Percentiles rank a stretch among this genome's conserved stretches.
These are phyloP conservation scores for Aleiodes leptofemur DNA, from an alignment of 2,888 invertebrate genomes.

Conservation along the genomic window DNA sequence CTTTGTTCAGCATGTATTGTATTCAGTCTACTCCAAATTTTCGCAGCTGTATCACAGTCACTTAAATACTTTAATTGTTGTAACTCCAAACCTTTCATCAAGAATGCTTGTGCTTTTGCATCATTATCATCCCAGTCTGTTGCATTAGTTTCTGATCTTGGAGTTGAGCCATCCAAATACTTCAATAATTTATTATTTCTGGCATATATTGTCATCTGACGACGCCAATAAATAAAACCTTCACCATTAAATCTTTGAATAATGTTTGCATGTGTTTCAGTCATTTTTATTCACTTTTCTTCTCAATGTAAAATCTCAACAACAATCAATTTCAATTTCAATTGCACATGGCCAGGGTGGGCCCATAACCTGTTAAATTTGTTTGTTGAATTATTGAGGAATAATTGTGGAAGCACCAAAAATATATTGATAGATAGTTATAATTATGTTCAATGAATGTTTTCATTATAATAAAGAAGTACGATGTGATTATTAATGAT, in stretches of 20 bases:
- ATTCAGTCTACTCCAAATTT: constrained; percentile 36
- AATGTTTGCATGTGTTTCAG: no score
- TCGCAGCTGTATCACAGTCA: constrained; percentile 41
- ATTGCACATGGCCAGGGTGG: no score
- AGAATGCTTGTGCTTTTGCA: constrained; percentile 45
- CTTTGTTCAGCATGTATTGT: constrained; percentile 35
- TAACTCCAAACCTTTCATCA: constrained; percentile 50
- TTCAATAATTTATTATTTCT: constrained; percentile 1
- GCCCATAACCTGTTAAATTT: no score
- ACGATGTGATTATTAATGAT: no score
- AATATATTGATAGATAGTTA: no score
- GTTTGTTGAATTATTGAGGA: no score
- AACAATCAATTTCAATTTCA: no score
- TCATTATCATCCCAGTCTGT: constrained; percentile 44
- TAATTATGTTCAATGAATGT: no score
- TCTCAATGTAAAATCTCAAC: no score
- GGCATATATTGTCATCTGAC: neutral
- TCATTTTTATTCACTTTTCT: no score
- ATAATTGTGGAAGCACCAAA: no score
- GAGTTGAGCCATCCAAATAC: neutral
- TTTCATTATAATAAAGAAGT: no score
- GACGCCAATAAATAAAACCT: neutral
- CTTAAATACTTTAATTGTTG: constrained; percentile 43
- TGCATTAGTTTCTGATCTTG: neutral
- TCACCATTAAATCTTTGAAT: neutral